Evolutionary conservation across 2,113 vertebrate genomes (phyloP).

Genomic region (Mesembrinibis cayennensis): DNA sequence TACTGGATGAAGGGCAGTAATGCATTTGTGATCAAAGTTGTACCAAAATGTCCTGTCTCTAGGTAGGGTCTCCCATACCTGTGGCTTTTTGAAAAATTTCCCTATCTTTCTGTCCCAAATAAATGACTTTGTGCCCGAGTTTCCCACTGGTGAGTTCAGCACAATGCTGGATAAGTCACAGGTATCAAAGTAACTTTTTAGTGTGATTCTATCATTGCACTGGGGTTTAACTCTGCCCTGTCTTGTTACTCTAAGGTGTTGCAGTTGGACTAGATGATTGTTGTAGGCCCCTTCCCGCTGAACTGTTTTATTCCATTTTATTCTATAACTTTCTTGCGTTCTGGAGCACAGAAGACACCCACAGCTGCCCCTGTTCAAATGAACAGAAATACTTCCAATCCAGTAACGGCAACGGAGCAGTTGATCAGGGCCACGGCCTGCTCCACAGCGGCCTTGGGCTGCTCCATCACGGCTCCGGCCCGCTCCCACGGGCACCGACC

Average conservation of each 20-base stretch:
- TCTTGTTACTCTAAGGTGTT: neutral
- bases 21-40: neutral
- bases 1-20: too few relatives aligned
- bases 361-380: neutral
- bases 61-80: neutral
- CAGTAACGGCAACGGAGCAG: accelerated
- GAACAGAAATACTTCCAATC: neutral
- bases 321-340: too few relatives aligned
- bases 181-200: neutral
- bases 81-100: neutral
- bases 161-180: neutral
- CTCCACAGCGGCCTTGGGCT: too few relatives aligned
- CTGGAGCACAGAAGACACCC: neutral
- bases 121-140: accelerated
- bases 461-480: accelerated
- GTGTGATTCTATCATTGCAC: accelerated
- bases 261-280: accelerated
- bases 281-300: neutral
- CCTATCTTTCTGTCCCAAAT: neutral
- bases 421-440: accelerated
- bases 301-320: neutral
- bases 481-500: neutral
- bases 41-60: neutral
- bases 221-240: neutral
- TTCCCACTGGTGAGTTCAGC: neutral